phyloP scores from a whole-genome alignment of 2,113 vertebrate species.

The Rutilus rutilus region DNA sequence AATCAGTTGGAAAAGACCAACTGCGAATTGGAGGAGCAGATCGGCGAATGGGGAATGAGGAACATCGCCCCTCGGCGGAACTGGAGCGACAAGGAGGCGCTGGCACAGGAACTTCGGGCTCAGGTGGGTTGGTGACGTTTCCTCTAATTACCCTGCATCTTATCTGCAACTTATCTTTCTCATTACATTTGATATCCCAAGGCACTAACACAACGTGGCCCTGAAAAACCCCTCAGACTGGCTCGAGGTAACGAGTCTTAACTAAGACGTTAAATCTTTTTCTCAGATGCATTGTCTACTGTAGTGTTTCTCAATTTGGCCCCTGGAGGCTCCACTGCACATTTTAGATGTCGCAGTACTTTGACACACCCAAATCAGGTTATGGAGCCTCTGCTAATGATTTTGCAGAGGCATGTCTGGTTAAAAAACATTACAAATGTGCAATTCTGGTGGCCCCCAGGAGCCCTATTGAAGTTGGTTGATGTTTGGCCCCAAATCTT shows the following conservation, averaged over 20 bases:
- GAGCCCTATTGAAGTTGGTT: background rate
- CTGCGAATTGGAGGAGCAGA: conserved; percentile 68
- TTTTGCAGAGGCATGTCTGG: background rate
- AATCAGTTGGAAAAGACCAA: conserved; percentile 72
- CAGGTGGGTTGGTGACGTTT: conserved; percentile 66
- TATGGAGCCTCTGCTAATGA: background rate
- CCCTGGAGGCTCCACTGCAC: background rate
- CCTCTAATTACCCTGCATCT: background rate
- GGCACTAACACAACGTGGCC: background rate
- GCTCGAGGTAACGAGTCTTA: background rate
- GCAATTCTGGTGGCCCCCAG: background rate
- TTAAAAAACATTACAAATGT: background rate
- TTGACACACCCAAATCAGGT: background rate
- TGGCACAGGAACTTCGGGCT: conserved; percentile 65
- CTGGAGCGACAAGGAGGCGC: conserved; percentile 70
- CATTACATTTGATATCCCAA: background rate
- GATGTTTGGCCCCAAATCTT: background rate
- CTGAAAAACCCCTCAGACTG: background rate
- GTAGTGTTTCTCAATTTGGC: background rate
- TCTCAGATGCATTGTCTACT: background rate
- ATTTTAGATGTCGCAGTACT: background rate
- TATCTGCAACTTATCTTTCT: background rate
- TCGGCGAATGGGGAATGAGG: conserved; percentile 60
- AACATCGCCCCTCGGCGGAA: conserved; percentile 23
- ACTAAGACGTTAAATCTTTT: background rate